These are phyloP conservation scores for Tragelaphus strepsiceros DNA, from an alignment of 2,113 vertebrate species.

Conservation along the genomic window DNA sequence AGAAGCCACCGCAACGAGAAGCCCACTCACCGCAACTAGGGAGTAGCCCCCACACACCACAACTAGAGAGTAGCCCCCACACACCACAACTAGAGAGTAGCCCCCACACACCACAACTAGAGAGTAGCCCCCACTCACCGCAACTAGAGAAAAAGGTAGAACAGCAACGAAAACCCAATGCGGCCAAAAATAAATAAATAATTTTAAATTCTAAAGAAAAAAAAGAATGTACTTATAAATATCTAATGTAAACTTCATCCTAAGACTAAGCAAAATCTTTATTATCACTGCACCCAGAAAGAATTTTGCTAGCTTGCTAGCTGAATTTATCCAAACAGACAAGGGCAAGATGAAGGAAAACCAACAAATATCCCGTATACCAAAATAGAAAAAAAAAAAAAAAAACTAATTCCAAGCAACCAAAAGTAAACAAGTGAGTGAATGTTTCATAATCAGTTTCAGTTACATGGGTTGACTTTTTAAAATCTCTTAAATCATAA, in stretches of 20 bases:
- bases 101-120: not conserved
- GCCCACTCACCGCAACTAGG: not conserved
- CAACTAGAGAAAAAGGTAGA: not conserved
- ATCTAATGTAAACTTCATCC: not conserved
- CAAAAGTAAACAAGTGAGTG: not conserved
- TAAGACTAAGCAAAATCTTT: not conserved
- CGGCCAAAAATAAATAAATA: not conserved
- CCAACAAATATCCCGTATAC: not conserved
- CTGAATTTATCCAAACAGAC: slow-evolving; percentile 22
- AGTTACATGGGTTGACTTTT: not conserved
- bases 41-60: not conserved
- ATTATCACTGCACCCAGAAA: slow-evolving; percentile 8
- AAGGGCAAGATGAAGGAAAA: slow-evolving; percentile 40
- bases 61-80: not conserved
- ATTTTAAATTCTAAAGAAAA: not conserved
- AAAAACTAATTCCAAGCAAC: not conserved
- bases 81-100: not conserved
- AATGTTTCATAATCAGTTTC: not conserved
- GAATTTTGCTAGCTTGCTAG: not conserved
- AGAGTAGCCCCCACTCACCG: not conserved
- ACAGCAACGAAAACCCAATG: fast-evolving
- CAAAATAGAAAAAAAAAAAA: not conserved
- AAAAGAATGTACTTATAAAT: not conserved
- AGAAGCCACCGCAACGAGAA: not conserved
- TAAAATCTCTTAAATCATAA: not conserved